Conservation (phyloP, 64 coral and sea anemone genomes). For the Astreopora myriophthalma region DNA sequence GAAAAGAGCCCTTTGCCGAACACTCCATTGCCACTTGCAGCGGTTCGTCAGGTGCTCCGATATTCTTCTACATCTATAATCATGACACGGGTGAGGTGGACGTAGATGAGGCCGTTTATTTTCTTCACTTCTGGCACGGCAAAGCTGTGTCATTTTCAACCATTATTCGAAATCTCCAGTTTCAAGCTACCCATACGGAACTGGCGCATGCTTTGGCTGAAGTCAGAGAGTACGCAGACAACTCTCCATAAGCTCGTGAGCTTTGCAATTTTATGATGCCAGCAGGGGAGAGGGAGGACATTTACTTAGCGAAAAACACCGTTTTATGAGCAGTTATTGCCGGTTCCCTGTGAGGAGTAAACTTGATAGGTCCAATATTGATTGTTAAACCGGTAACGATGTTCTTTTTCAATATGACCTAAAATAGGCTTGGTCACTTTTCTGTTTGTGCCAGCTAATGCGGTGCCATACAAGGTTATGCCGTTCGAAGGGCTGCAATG, state of each 20-base stretch:
- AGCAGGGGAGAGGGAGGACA: not conserved
- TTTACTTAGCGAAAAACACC: too few species aligned
- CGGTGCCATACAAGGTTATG: too few species aligned
- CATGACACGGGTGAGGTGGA: slow-evolving; percentile 36
- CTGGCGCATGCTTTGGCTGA: slow-evolving; percentile 17
- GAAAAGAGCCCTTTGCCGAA: slow-evolving; percentile 39
- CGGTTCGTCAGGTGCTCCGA: slow-evolving; percentile 51
- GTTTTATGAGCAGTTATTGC: too few species aligned
- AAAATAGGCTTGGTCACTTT: too few species aligned
- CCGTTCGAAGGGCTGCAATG: too few species aligned
- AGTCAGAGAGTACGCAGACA: not conserved
- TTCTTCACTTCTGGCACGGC: slow-evolving; percentile 25
- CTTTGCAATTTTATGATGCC: not conserved
- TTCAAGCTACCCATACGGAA: slow-evolving; percentile 12
- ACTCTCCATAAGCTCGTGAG: not conserved
- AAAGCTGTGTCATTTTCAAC: slow-evolving; percentile 58
- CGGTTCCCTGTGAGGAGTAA: too few species aligned
- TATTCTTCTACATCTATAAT: slow-evolving; percentile 32
- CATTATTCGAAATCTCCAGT: slow-evolving; percentile 45
- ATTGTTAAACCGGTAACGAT: too few species aligned
- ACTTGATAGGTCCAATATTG: too few species aligned
- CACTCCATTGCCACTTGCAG: slow-evolving; percentile 55
- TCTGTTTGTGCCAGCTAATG: too few species aligned
- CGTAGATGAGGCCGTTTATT: slow-evolving; percentile 23
- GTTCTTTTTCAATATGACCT: too few species aligned